A percentile compares a stretch with the other conserved stretches of the same genome.
Conservation (phyloP, 2,113 vertebrate species). For the Eptesicus fuscus region DNA sequence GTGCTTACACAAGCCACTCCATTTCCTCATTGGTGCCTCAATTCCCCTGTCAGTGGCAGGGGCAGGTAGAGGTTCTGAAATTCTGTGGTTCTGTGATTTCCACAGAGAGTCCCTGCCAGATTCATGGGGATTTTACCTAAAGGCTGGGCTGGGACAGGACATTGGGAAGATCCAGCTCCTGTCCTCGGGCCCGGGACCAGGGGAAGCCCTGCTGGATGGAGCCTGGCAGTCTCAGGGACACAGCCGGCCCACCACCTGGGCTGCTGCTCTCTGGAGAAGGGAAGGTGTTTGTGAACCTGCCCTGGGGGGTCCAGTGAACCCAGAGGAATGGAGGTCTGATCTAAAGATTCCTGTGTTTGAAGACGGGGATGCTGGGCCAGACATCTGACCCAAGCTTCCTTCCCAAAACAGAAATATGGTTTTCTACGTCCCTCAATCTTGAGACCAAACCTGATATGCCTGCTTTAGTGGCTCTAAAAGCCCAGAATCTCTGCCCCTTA, state of each 20-base stretch:
- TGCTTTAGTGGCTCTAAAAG: not conserved
- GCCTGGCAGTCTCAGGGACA: accelerated
- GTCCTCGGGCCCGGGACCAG: accelerated
- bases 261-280: not conserved
- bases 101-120: not conserved
- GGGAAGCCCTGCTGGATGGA: accelerated
- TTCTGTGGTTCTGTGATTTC: not conserved
- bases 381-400: too few relatives aligned
- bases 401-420: too few relatives aligned
- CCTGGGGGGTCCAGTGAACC: not conserved
- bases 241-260: accelerated
- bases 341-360: too few relatives aligned
- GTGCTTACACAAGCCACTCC: accelerated
- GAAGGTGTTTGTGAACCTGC: accelerated
- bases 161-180: accelerated
- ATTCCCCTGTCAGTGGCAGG: not conserved
- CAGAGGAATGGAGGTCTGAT: too few relatives aligned
- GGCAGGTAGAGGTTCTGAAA: not conserved
- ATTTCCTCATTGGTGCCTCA: not conserved
- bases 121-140: not conserved
- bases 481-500: not conserved
- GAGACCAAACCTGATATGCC: too few relatives aligned
- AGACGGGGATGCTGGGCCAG: too few relatives aligned
- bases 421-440: too few relatives aligned
- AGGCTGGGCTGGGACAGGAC: not conserved